Evolutionary conservation across 2,113 vertebrate species (phyloP).

Genomic region (Tauraco erythrolophus): DNA sequence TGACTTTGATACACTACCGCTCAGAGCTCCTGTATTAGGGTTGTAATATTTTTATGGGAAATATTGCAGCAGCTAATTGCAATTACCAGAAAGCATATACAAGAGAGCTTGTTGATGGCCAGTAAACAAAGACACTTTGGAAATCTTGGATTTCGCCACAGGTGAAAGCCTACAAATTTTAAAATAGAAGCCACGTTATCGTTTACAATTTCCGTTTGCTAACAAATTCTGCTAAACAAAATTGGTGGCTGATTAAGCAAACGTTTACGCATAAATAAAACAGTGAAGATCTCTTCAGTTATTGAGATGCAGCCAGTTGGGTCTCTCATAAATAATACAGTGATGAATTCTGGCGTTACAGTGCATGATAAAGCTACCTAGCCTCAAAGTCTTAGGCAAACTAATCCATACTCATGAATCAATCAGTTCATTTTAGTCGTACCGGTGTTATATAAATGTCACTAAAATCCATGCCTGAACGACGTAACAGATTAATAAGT

Average conservation of each 20-base stretch:
- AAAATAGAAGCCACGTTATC: slow-evolving; percentile 57
- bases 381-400: slow-evolving; percentile 47
- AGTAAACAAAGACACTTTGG: slow-evolving; percentile 34
- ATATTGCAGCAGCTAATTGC: slow-evolving; percentile 39
- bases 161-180: slow-evolving; percentile 54
- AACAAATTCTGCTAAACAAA: slow-evolving; percentile 57
- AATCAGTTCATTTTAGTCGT: slow-evolving; percentile 61
- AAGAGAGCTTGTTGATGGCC: slow-evolving; percentile 38
- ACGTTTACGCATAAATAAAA: slow-evolving; percentile 74
- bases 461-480: slow-evolving; percentile 49
- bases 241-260: slow-evolving; percentile 69
- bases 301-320: slow-evolving; percentile 62
- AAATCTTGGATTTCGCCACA: slow-evolving; percentile 48
- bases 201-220: slow-evolving; percentile 61
- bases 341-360: slow-evolving; percentile 58
- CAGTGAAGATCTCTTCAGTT: slow-evolving; percentile 59
- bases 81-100: slow-evolving; percentile 38
- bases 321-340: slow-evolving; percentile 62
- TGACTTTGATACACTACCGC: slow-evolving; percentile 13
- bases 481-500: neutral
- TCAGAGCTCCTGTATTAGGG: neutral
- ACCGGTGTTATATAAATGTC: slow-evolving; percentile 18
- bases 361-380: slow-evolving; percentile 61
- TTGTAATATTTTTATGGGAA: slow-evolving; percentile 22
- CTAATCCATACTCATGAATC: slow-evolving; percentile 55